phyloP scores from a whole-genome alignment of 2,888 invertebrate species.

The Eupeodes latifasciatus region DNA sequence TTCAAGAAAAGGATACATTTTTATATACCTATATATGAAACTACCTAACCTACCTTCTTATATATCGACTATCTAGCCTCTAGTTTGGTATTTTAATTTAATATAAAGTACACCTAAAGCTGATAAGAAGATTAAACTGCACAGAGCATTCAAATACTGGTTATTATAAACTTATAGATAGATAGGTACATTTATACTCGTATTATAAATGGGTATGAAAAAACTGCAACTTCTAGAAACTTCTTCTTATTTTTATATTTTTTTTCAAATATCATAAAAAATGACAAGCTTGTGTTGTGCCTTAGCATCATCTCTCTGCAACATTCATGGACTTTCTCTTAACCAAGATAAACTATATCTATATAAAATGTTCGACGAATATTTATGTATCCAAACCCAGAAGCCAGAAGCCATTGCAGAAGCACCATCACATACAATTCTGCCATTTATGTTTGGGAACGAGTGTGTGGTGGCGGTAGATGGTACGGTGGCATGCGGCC shows the following conservation, averaged over 20 bases:
- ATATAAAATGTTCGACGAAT: not conserved
- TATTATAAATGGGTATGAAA: too few species aligned
- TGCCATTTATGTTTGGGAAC: not conserved
- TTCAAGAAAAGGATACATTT: not conserved
- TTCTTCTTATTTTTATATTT: conserved; percentile 24
- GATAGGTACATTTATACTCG: too few species aligned
- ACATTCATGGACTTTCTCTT: conserved; percentile 63
- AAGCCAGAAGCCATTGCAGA: conserved; percentile 2
- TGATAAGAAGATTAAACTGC: conserved; percentile 68
- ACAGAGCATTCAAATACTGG: conserved; percentile 9
- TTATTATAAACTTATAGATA: not conserved
- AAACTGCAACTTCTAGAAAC: conserved; percentile 55
- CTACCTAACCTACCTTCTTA: not conserved
- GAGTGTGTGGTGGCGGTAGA: not conserved
- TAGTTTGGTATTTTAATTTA: conserved; percentile 48
- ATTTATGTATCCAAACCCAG: too few species aligned
- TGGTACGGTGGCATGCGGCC: too few species aligned
- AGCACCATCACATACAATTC: not conserved
- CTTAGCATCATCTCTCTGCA: conserved; percentile 34
- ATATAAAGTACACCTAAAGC: conserved; percentile 56
- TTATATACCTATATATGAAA: not conserved
- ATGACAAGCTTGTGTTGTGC: conserved; percentile 40
- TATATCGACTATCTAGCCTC: not conserved
- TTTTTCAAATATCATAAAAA: conserved; percentile 46
- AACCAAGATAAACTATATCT: conserved; percentile 9